phyloP scores from a whole-genome alignment of 2,113 vertebrate species.

The Psittacula cyanocephala region DNA sequence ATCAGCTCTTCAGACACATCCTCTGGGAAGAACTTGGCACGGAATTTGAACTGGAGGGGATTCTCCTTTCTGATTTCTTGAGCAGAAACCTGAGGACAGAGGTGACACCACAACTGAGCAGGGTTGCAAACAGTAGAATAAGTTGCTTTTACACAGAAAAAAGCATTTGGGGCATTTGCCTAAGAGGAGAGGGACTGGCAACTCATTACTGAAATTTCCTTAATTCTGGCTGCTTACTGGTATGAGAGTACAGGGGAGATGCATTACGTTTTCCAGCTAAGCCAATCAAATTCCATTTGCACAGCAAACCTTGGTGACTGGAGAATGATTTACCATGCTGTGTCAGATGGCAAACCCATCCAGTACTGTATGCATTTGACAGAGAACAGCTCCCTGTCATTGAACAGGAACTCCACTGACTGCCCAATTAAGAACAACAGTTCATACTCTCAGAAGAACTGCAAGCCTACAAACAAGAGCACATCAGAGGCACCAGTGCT shows the following conservation, averaged over 20 bases:
- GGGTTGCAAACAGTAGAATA: neutral
- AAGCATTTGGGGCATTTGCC: neutral
- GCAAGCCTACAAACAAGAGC: neutral
- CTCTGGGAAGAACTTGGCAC: conserved; percentile 94
- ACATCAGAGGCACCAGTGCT: neutral
- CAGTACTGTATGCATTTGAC: fast-evolving
- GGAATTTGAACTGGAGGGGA: conserved; percentile 93
- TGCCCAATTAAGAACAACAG: neutral
- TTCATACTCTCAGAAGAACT: neutral
- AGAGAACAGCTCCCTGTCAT: neutral
- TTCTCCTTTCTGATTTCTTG: conserved; percentile 94
- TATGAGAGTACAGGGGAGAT: neutral
- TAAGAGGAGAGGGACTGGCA: neutral
- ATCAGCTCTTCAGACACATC: conserved; percentile 93
- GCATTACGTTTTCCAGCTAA: neutral
- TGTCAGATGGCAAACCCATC: neutral
- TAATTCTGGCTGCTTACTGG: neutral
- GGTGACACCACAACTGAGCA: neutral
- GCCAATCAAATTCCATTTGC: neutral
- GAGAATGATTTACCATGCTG: neutral
- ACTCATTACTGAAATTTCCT: neutral
- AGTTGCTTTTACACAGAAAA: neutral
- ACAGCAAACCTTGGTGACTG: neutral
- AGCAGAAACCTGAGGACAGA: conserved; percentile 82
- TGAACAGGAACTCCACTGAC: neutral